phyloP scores from a whole-genome alignment of 2,888 invertebrate species.

The Eupithecia vulgata region DNA sequence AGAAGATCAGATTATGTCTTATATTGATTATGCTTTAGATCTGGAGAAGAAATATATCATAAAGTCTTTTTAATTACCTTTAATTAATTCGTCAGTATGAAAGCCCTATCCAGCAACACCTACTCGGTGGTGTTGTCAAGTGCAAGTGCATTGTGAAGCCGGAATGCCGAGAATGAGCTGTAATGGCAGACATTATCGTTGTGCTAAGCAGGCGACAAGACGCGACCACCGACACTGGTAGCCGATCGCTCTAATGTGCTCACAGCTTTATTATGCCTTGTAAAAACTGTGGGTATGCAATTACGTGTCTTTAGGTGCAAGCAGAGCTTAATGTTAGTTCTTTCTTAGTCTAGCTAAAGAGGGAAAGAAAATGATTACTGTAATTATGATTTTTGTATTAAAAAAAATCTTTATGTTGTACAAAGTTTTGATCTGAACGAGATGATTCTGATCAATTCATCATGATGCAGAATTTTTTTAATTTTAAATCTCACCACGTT shows the following conservation, averaged over 20 bases:
- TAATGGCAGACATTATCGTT: slow-evolving; percentile 61
- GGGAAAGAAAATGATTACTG: background rate
- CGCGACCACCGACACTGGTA: slow-evolving; percentile 55
- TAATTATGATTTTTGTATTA: background rate
- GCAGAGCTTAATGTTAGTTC: slow-evolving; percentile 5
- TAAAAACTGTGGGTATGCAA: slow-evolving; percentile 35
- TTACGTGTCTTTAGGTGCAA: slow-evolving; percentile 23
- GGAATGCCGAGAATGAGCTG: slow-evolving; percentile 59
- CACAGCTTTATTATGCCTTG: slow-evolving; percentile 38
- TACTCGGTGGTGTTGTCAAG: slow-evolving; percentile 24
- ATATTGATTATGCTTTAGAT: too few species aligned
- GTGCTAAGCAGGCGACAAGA: slow-evolving; percentile 58
- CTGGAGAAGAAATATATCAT: too few species aligned
- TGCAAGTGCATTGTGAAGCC: slow-evolving; percentile 49
- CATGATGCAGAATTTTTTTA: background rate
- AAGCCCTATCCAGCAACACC: slow-evolving; percentile 17
- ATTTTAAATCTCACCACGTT: background rate
- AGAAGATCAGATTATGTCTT: too few species aligned
- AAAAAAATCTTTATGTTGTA: background rate
- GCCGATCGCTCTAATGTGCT: slow-evolving; percentile 40
- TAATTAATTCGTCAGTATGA: background rate
- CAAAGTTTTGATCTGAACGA: background rate
- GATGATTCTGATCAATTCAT: background rate
- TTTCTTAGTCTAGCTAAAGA: background rate
- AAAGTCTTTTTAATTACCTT: too few species aligned